Evolutionary conservation across 2,888 invertebrate species (phyloP), one percentile per base, ranked within the genome.

Genomic region (Tenthredo distinguenda): DNA sequence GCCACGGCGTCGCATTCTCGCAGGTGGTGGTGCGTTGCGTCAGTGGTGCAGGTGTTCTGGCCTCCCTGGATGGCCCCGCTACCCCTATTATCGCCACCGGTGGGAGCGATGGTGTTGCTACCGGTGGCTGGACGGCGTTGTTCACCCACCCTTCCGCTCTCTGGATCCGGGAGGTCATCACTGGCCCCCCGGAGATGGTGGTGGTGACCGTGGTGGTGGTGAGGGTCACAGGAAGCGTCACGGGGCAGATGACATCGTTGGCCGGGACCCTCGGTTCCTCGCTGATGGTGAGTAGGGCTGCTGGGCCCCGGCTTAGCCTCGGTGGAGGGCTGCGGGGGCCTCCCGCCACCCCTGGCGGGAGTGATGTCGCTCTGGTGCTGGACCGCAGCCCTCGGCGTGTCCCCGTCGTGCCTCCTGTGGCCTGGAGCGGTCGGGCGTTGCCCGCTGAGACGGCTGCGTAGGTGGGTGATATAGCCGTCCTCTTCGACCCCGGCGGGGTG

Each of bases 51-150:
- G 26, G 1, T 58, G 58, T 21, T 2, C 6, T 0, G n/a, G 58
- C 68, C 68, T 26, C 68, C 68, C 34, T 68, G 68, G 68, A 68
- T 18, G 58, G 21, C 68, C 68, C 68, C 40, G 40, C 40, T 40
- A 40, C 40, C 40, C 40, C 40, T 40, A 40, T 40, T 4, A 40
- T 40, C 9, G 40, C 40, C 40, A 40, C 40, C 40, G 40, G 40
- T 40, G 40, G 7, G 0, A 2, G 68, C 0, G 68, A 34, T 68
- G 34, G 31, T 31, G 1, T 26, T 26, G 26, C 26, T 26, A 21
- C 15, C 34, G 34, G 68, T 40, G 6, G 40, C 40, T 4, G 40
- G 40, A 40, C 40, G 40, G 40, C 7, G 40, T 6, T 4, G 40
- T 6, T 40, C 40, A 40, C 40, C 40, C 40, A 40, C 40, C 10